These are phyloP conservation scores for Bellardia bayeri DNA, from an alignment of 2,888 invertebrate species.

Conservation along the genomic window DNA sequence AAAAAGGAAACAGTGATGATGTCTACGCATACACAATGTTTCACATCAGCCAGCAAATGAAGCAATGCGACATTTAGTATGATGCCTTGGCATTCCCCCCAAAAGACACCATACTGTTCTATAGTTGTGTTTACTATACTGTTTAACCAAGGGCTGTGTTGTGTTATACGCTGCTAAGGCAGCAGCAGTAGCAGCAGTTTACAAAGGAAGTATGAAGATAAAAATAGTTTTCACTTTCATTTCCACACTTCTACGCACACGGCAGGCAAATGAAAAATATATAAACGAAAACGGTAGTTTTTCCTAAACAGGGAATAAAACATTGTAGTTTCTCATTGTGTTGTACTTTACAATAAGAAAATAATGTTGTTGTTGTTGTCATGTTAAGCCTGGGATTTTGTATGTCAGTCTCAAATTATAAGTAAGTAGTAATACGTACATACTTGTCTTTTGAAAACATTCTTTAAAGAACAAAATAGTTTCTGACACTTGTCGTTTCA, in stretches of 20 bases:
- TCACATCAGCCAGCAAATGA: conserved; percentile 52
- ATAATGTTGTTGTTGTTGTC: conserved; percentile 10
- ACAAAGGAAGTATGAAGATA: conserved; percentile 57
- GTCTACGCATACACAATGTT: conserved; percentile 65
- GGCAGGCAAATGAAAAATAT: background rate
- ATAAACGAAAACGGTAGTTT: conserved; percentile 10
- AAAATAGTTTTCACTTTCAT: conserved; percentile 67
- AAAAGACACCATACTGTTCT: no score
- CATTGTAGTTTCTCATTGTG: background rate
- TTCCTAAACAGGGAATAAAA: background rate
- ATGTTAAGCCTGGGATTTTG: conserved; percentile 21
- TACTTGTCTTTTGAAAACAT: background rate
- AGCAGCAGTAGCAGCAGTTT: conserved; percentile 42
- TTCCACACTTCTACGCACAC: conserved; percentile 16
- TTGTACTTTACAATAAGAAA: conserved; percentile 34
- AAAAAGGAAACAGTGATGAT: conserved; percentile 64
- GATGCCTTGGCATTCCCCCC: conserved; percentile 15
- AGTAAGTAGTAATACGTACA: background rate
- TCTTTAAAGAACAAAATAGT: background rate
- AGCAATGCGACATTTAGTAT: conserved; percentile 70
- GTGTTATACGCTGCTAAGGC: conserved; percentile 16
- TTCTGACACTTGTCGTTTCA: conserved; percentile 3
- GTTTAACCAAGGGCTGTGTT: conserved; percentile 5
- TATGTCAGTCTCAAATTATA: conserved; percentile 25
- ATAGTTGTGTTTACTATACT: background rate